Evolutionary conservation across 2,888 invertebrate genomes (phyloP).

Genomic region (Plagiodera versicolora): DNA sequence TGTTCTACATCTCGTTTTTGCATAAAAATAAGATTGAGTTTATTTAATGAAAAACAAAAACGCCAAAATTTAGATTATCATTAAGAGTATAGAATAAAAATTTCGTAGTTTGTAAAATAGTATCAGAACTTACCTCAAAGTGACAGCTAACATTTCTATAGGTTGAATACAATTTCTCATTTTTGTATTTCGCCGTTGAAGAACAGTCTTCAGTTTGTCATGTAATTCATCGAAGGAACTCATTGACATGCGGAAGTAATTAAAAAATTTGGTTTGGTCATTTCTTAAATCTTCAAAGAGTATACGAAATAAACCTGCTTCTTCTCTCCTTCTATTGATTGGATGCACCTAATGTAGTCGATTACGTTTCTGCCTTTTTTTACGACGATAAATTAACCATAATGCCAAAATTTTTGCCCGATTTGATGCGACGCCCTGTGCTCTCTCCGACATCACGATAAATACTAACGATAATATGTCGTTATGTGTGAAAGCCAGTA

Average conservation of each 20-base stretch:
- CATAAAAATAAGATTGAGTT: conserved; percentile 12
- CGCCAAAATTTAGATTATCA: conserved; percentile 10
- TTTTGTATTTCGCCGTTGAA: conserved; percentile 14
- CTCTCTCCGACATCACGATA: conserved; percentile 7
- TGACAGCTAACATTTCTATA: conserved; percentile 17
- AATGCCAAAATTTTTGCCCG: conserved; percentile 9
- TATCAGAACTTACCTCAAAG: conserved; percentile 18
- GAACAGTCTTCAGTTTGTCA: neutral
- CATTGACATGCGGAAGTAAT: conserved; percentile 17
- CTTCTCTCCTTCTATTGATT: conserved; percentile 7
- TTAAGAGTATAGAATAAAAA: conserved; percentile 12
- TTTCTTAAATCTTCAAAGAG: conserved; percentile 12
- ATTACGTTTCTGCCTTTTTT: conserved; percentile 10
- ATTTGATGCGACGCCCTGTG: conserved; percentile 1
- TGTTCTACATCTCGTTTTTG: conserved; percentile 12
- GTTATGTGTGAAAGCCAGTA: conserved; percentile 6
- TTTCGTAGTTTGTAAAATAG: conserved; percentile 10
- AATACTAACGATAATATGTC: conserved; percentile 7
- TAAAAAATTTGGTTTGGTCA: conserved; percentile 14
- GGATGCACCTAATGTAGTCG: conserved; percentile 15
- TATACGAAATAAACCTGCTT: conserved; percentile 12
- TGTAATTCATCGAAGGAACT: conserved; percentile 9
- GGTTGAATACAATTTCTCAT: conserved; percentile 17
- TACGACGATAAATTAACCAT: conserved; percentile 8
- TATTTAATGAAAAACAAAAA: conserved; percentile 17